Evolutionary conservation across 2,113 vertebrate species (phyloP), one percentile per base, ranked within the genome.

Genomic region (Morone saxatilis): DNA sequence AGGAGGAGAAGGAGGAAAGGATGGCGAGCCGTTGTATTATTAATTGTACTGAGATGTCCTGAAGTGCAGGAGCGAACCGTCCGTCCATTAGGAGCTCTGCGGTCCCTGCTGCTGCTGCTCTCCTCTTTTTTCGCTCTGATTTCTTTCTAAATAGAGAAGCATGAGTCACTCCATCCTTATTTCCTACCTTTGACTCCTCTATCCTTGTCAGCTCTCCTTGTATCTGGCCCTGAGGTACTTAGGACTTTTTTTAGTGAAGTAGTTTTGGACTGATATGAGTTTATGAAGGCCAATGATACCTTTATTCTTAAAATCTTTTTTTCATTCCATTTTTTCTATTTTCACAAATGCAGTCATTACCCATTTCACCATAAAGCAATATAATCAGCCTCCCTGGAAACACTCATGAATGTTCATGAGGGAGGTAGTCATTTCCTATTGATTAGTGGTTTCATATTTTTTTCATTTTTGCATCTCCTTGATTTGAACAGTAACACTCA

Each of bases 11-110:
- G 67, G 31, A 78, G 65, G 51, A 84, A 43, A 60, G 61, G 76
- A 89, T 7, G 67, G 53, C 0, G 59, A 88, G 82, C 5, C 12
- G 19, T 89, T 94, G 88, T 91, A 90, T 91, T 93, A 92, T 92
- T 93, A 89, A 94, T 89, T 83, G 71, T 80, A 38, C 62, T 19
- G 65, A 88, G 81, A 87, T 69, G 86, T 93, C 83, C 75, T 78
- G 81, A 86, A 88, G 87, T 89, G 85, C 83, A 88, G 81, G 10
- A 89, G 79, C 50, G 75, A 85, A 65, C 62, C 38, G 2, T 63
- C 41, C 17, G 65, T 90, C 91, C 91, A 94, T 94, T 94, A 88
- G 86, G 48, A 81, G 80, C 63, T 60, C 76, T 40, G 86, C 51
- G 19, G 22, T 45, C 80, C 43, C 51, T 72, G 56, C 80, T 78